Base-by-base conservation (phyloP, 2,113 vertebrate genomes). In the Ifrita kowaldi region DNA sequence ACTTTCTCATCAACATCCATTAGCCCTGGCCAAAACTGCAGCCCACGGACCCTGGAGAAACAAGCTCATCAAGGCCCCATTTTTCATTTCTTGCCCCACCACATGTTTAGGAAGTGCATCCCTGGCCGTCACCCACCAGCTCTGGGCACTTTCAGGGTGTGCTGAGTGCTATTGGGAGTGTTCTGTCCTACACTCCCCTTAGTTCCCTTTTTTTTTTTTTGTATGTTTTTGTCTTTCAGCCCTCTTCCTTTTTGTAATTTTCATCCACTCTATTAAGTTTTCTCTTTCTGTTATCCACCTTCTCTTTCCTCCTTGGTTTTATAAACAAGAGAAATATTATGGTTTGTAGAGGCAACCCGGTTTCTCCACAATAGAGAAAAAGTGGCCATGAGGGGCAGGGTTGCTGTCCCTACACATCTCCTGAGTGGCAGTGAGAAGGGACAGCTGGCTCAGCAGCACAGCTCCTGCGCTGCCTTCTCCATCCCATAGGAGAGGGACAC, bases 91-190 rank as follows among this genome's bases (percentile, higher is more conserved):
- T 82, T 71, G 26, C 71, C 20, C 15, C 4, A 9, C 5, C 35
- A 55, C 13, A n/a, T 14, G 6, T 84, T 47, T 47, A 68, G 16
- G 10, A 73, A 76, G 5, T 49, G 1, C 7, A 35, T 10, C 13
- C 27, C 57, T 33, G 16, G 24, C 41, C 41, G 65, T 37, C 6
- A 4, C 0, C 0, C 28, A 77, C 17, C 13, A 69, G 33, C 20
- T 52, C 75, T 56, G 17, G 13, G 35, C 15, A 49, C 12, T 64
- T 73, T 50, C 20, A 77, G n/a, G 17, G 7, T 53, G 13, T 44
- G 14, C 15, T 49, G 27, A 52, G 33, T 60, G 33, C 35, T 52
- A 2, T 1, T 32, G 19, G 33, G 23, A 13, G 2, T 67, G 17
- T 41, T 52, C 37, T 85, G 13, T 26, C 17, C 52, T n/a, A 33